These are phyloP conservation scores for Drosophila kuntzei DNA, from an alignment of 2,888 invertebrate genomes.

Conservation along the genomic window DNA sequence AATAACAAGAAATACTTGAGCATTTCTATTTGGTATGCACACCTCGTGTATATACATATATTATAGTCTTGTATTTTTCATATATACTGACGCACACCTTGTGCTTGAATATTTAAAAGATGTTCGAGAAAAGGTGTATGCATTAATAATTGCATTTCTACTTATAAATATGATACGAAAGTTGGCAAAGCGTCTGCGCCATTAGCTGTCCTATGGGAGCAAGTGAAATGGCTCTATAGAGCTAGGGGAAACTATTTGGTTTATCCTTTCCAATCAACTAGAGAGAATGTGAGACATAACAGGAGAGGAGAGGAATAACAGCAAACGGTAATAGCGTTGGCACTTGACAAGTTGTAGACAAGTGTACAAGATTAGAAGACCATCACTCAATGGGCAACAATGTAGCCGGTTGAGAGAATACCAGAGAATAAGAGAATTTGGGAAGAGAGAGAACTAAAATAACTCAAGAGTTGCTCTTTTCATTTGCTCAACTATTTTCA, in stretches of 20 bases:
- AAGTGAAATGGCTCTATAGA: conserved; percentile 51
- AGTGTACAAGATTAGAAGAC: conserved; percentile 64
- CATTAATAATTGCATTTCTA: conserved; percentile 67
- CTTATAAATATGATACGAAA: conserved; percentile 71
- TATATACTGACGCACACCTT: conserved; percentile 42
- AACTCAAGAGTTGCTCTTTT: conserved; percentile 46
- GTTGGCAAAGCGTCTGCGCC: conserved; percentile 56
- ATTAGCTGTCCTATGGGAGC: conserved; percentile 23
- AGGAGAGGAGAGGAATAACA: conserved; percentile 18
- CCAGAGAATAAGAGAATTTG: background rate
- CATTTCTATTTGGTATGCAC: conserved; percentile 32
- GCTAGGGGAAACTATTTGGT: conserved; percentile 11
- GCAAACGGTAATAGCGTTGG: conserved; percentile 24
- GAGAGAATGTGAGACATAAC: conserved; percentile 17
- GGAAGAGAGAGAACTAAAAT: conserved; percentile 8
- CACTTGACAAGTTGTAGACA: conserved; percentile 66
- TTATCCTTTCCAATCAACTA: conserved; percentile 46
- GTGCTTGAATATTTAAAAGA: conserved; percentile 28
- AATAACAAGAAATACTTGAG: conserved; percentile 47
- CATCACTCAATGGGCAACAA: conserved; percentile 54
- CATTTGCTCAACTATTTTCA: conserved; percentile 49
- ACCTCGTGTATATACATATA: conserved; percentile 28
- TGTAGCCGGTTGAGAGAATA: conserved; percentile 43
- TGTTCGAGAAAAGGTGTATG: conserved; percentile 50
- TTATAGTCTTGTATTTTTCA: conserved; percentile 8